Conservation (phyloP, 2,888 invertebrate genomes). For the Drosophila tripunctata region DNA sequence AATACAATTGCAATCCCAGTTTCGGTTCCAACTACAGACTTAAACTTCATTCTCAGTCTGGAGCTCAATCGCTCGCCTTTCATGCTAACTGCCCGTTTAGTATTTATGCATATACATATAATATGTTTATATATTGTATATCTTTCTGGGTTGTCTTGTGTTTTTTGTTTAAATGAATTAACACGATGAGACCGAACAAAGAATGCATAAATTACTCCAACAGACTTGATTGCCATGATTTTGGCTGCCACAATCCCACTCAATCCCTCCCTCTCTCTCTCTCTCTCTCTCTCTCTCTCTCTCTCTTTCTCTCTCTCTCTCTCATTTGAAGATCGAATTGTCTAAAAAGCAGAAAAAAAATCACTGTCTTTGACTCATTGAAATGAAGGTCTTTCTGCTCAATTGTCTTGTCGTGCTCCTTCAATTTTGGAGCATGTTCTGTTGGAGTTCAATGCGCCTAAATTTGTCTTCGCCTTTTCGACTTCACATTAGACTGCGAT, state of each 20-base stretch:
- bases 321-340: constrained; percentile 1
- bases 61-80: neutral
- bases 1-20: constrained; percentile 37
- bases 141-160: constrained; percentile 15
- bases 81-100: constrained; percentile 8
- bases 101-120: constrained; percentile 7
- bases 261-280: no score
- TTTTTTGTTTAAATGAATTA: constrained; percentile 54
- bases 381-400: constrained; percentile 32
- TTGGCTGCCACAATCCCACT: constrained; percentile 18
- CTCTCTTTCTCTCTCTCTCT: neutral
- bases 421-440: constrained; percentile 19
- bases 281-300: neutral
- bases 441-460: constrained; percentile 49
- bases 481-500: constrained; percentile 13
- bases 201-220: constrained; percentile 65
- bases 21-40: neutral
- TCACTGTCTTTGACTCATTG: constrained; percentile 51
- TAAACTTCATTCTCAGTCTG: neutral
- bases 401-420: constrained; percentile 38
- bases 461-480: constrained; percentile 16
- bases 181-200: constrained; percentile 61
- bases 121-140: no score
- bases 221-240: constrained; percentile 42
- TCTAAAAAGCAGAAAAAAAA: constrained; percentile 35